Base-by-base conservation (phyloP, 2,797 vertebrate species). In the Dryobates pubescens region DNA sequence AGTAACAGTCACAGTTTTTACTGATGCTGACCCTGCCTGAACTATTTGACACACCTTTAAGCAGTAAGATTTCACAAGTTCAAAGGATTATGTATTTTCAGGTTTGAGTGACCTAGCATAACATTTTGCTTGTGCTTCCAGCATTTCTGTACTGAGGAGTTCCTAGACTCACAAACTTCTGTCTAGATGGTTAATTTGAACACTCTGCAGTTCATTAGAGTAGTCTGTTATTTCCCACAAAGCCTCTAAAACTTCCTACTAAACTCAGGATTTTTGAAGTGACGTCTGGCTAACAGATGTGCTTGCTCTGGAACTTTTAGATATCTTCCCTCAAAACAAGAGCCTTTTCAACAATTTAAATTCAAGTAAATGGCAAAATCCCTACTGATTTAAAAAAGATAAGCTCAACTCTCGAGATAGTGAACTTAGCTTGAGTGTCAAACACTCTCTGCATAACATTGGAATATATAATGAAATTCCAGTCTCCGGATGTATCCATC, bases 121-220 rank as follows among this genome's bases (percentile, higher is more conserved):
- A 95, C 45, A 76, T 94, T 96, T 94, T 47, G 90, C 85, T 85
- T 23, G 41, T 81, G 79, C 97, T 89, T 96, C 92, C 90, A 91
- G 65, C 85, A 83, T 92, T 97, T 94, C 89, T 94, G 85, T 53
- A 86, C 82, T 79, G 93, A 95, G 91, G 71, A 92, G 88, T 94
- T 89, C 72, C 89, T 86, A 87, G 86, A 94, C 85, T 94, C 82
- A 65, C 74, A 89, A 97, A 96, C 72, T 93, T 94, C 79, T 95
- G 96, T 93, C 96, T 90, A 91, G 85, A 95, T 94, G 95, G 96
- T 96, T 97, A 96, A 96, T 96, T 83, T 94, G 72, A 96, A 91
- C 54, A 92, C 80, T 94, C 75, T 82, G 62, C 54, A 94, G 91
- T 74, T 98, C 88, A 87, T 93, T 54, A 85, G 94, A 95, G 82